phyloP scores from a whole-genome alignment of 2,113 vertebrate species.

The Phrynosoma blainvillii region DNA sequence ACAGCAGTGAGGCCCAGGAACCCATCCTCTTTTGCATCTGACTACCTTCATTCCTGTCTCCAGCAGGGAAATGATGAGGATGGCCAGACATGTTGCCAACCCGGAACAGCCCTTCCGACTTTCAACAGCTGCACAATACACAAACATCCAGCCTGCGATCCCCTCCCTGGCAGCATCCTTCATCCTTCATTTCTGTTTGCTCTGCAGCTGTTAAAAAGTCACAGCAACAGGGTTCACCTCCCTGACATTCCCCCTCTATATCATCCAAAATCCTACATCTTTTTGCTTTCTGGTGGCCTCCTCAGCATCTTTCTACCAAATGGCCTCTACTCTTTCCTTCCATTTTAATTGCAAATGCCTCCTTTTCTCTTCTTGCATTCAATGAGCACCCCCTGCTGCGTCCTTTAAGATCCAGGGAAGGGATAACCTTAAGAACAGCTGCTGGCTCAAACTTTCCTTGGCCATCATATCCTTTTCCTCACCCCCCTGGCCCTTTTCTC shows the following conservation, averaged over 20 bases:
- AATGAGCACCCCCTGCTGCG: background rate
- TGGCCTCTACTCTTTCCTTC: background rate
- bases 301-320: background rate
- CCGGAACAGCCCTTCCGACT: background rate
- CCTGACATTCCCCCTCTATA: background rate
- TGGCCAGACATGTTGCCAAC: background rate
- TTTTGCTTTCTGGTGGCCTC: no score
- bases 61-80: background rate
- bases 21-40: no score
- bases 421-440: background rate
- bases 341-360: conserved; percentile 4
- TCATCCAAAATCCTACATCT: background rate
- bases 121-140: background rate
- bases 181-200: background rate
- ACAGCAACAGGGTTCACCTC: background rate
- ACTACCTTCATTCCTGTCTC: background rate
- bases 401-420: background rate
- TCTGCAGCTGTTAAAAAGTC: background rate
- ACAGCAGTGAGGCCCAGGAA: no score
- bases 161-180: background rate
- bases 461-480: background rate
- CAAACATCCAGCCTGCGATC: background rate
- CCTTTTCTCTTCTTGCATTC: background rate
- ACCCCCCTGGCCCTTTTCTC: background rate
- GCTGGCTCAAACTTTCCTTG: background rate